Conservation (phyloP, 2,113 vertebrate genomes). For the Channa maculata region DNA sequence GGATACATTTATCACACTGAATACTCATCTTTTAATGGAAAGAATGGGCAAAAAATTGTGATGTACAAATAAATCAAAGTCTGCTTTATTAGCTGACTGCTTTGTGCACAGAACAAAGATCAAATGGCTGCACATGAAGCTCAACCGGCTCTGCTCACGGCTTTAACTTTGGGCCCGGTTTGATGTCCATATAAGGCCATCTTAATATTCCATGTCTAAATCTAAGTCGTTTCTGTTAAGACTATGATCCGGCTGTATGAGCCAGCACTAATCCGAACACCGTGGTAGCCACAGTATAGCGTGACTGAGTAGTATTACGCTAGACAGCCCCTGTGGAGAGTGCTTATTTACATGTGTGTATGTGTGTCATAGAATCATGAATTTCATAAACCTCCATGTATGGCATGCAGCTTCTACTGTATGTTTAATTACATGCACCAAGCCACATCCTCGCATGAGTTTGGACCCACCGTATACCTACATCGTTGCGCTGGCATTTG, state of each 20-base stretch:
- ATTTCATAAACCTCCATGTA: conserved; percentile 1
- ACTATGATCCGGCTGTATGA: conserved; percentile 66
- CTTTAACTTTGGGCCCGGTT: conserved; percentile 17
- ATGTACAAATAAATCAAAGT: not conserved
- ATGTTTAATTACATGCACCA: conserved; percentile 23
- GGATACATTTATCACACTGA: not conserved
- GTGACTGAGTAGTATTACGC: conserved; percentile 62
- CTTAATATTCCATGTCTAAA: conserved; percentile 57
- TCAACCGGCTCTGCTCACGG: not conserved
- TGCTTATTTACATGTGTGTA: conserved; percentile 34
- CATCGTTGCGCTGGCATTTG: too few relatives aligned
- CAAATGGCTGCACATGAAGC: conserved; percentile 9
- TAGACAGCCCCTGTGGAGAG: conserved; percentile 48
- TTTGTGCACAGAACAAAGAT: conserved; percentile 1
- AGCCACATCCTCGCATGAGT: conserved; percentile 2
- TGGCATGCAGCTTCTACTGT: not conserved
- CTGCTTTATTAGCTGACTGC: not conserved
- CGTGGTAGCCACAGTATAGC: conserved; percentile 51
- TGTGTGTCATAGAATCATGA: conserved; percentile 4
- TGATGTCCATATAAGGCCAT: conserved; percentile 56
- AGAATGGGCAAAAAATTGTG: fast-evolving
- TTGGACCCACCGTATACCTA: not conserved
- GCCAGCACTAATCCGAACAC: conserved; percentile 58
- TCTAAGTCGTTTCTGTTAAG: conserved; percentile 64
- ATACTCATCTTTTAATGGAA: not conserved